Evolutionary conservation across 2,113 vertebrate genomes (phyloP).

Genomic region (Toxostoma redivivum): DNA sequence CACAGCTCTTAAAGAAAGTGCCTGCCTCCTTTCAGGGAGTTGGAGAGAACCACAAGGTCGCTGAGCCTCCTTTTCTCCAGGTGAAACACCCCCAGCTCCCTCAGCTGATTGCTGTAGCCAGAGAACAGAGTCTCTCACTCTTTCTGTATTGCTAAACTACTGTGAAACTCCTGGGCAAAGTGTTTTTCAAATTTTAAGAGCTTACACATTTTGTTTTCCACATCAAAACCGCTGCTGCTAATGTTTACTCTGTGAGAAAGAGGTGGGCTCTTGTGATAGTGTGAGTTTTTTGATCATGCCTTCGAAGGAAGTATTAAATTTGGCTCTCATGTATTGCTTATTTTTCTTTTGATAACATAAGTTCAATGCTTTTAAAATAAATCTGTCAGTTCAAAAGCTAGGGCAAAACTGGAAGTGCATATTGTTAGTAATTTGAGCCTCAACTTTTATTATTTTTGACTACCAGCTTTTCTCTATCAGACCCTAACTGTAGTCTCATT

Average conservation of each 20-base stretch:
- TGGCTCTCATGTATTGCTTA: neutral
- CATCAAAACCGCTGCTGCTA: neutral
- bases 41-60: neutral
- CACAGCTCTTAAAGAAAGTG: neutral
- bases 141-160: neutral
- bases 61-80: neutral
- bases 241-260: neutral
- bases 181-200: neutral
- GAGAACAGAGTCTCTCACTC: neutral
- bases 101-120: neutral
- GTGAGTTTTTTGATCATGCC: neutral
- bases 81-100: neutral
- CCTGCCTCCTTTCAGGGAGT: neutral
- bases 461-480: neutral
- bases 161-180: neutral
- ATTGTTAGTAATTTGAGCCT: neutral
- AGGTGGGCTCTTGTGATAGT: neutral
- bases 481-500: neutral
- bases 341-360: neutral
- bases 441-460: neutral
- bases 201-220: neutral
- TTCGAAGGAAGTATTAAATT: neutral
- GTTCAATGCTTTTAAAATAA: neutral
- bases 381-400: neutral
- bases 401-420: neutral